Evolutionary conservation across 2,888 invertebrate species (phyloP).

Genomic region (Spodoptera picta): DNA sequence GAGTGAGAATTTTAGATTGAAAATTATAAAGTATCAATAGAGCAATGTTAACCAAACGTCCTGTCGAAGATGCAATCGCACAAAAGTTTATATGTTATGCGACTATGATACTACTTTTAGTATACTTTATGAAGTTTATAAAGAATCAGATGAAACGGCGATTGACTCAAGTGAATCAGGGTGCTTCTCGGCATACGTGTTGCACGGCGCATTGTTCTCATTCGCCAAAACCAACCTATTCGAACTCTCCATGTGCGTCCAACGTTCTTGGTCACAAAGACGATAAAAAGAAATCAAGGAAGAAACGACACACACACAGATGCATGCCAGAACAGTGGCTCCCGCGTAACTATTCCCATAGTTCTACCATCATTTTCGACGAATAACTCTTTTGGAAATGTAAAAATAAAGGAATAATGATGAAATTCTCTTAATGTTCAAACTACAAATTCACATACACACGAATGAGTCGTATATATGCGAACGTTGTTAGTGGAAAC

Average conservation of each 20-base stretch:
- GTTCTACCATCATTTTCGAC: constrained; percentile 45
- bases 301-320: constrained; percentile 58
- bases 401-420: not conserved
- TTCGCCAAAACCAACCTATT: constrained; percentile 1
- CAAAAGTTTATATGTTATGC: constrained; percentile 64
- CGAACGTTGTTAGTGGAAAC: constrained; percentile 26
- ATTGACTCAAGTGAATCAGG: not conserved
- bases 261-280: constrained; percentile 40
- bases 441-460: not conserved
- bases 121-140: constrained; percentile 64
- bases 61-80: constrained; percentile 55
- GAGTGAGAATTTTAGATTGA: constrained; percentile 15
- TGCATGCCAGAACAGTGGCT: constrained; percentile 63
- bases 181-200: not conserved
- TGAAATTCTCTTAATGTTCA: constrained; percentile 11
- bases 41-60: constrained; percentile 68
- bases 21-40: constrained; percentile 8
- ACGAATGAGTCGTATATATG: constrained; percentile 15
- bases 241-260: constrained; percentile 9
- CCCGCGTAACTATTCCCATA: constrained; percentile 47
- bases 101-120: constrained; percentile 58
- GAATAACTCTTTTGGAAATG: constrained; percentile 36
- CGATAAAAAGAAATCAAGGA: constrained; percentile 57
- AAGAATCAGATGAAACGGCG: constrained; percentile 43
- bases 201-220: constrained; percentile 1